phyloP scores from a whole-genome alignment of 1,140 invertebrate species.

The Leptinotarsa lineolata region DNA sequence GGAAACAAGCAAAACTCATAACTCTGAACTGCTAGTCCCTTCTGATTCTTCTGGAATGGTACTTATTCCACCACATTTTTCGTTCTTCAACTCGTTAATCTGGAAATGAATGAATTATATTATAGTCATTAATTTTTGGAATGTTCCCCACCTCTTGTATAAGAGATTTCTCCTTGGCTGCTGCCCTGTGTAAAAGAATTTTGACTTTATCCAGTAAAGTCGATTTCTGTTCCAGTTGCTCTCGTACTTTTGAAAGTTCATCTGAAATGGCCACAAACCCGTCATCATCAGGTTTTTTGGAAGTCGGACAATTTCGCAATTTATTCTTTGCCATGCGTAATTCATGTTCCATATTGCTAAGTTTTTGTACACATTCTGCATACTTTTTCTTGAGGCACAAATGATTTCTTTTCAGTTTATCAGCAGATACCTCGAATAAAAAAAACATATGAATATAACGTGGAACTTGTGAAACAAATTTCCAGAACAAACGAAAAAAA shows the following conservation, averaged over 20 bases:
- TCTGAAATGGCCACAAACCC: constrained; percentile 31
- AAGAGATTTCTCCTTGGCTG: constrained; percentile 61
- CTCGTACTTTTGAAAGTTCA: constrained; percentile 52
- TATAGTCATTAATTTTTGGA: background rate
- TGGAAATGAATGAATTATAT: constrained; percentile 7
- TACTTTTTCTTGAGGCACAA: constrained; percentile 54
- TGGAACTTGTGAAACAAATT: no score
- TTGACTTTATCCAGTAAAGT: constrained; percentile 62
- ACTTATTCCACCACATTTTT: constrained; percentile 19
- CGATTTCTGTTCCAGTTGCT: constrained; percentile 61
- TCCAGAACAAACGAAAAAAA: no score
- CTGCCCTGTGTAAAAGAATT: constrained; percentile 60
- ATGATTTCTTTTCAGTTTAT: constrained; percentile 47
- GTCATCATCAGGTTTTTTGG: constrained; percentile 30
- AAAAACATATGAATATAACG: background rate
- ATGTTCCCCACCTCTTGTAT: constrained; percentile 56
- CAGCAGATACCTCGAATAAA: constrained; percentile 37
- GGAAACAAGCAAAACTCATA: background rate
- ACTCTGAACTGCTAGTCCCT: constrained; percentile 21
- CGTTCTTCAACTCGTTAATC: constrained; percentile 29
- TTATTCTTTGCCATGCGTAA: constrained; percentile 40
- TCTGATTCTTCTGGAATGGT: constrained; percentile 22
- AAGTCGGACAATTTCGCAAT: background rate
- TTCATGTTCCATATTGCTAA: constrained; percentile 57
- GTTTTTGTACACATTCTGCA: constrained; percentile 56